Evolutionary conservation across 2,797 vertebrate species (phyloP).

Genomic region (Percopsis omiscomaycus): DNA sequence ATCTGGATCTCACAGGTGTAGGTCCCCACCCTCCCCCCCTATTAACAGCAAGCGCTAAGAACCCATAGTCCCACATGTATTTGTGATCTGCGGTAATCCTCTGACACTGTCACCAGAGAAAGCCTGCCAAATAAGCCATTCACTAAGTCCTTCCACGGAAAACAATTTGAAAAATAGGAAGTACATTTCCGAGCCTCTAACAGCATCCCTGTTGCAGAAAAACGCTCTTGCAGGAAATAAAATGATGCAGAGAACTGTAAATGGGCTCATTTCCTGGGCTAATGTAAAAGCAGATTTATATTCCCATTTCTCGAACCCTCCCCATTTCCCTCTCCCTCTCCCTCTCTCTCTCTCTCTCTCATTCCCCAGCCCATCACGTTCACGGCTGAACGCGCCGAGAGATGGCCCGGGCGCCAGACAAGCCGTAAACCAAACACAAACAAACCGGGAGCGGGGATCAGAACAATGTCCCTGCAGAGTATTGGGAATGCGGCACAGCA

Average conservation of each 20-base stretch:
- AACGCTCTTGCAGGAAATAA: constrained; percentile 8
- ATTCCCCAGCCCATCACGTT: constrained; percentile 8
- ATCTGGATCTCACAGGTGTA: too few species aligned
- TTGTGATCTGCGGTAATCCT: not conserved
- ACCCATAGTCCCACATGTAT: not conserved
- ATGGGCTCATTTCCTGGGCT: constrained; percentile 26
- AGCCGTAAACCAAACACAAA: not conserved
- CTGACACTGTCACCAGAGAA: not conserved
- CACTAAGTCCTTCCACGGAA: too few species aligned
- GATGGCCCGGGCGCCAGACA: not conserved
- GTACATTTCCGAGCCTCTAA: not conserved
- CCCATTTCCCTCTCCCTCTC: constrained; percentile 8
- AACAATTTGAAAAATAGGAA: not conserved
- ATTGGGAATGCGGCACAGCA: not conserved
- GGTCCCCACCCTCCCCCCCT: too few species aligned
- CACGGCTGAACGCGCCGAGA: not conserved
- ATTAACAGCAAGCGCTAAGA: not conserved
- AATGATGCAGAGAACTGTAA: constrained; percentile 30
- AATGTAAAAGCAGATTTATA: constrained; percentile 26
- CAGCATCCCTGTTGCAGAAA: not conserved
- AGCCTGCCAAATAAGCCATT: not conserved
- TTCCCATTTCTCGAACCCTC: constrained; percentile 17
- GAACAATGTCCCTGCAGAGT: not conserved
- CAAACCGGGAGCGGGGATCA: not conserved
- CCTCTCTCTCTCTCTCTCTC: constrained; percentile 8